A percentile compares a stretch with the other conserved stretches of the same genome.
These are phyloP conservation scores for Paracentrotus lividus DNA, from an alignment of 53 echinoderm and acorn worm species.

Conservation along the genomic window DNA sequence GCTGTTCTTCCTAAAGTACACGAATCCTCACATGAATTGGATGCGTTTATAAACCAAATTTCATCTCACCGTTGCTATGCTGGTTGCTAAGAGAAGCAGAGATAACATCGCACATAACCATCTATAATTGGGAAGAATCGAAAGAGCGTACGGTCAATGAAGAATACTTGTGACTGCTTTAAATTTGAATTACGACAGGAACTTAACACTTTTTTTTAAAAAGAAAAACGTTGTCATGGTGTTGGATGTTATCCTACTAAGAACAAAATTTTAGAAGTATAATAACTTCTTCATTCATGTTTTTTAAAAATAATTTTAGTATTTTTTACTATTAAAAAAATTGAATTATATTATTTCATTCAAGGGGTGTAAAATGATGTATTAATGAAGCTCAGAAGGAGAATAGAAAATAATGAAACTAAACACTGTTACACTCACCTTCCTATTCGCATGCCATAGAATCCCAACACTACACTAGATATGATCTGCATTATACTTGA, in stretches of 20 bases:
- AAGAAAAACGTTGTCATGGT: background rate
- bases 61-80: constrained; percentile 78
- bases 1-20: background rate
- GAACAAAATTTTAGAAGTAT: too few relatives aligned
- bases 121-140: constrained; percentile 21
- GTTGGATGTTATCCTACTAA: too few relatives aligned
- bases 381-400: background rate
- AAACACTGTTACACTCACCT: constrained; percentile 54
- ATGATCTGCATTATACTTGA: constrained; percentile 80
- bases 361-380: background rate
- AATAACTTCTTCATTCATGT: too few relatives aligned
- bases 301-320: too few relatives aligned
- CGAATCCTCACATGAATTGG: background rate
- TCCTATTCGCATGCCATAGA: constrained; percentile 77
- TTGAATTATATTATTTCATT: background rate
- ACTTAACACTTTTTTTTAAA: too few relatives aligned
- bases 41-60: background rate
- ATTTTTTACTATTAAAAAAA: too few relatives aligned
- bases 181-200: background rate
- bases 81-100: constrained; percentile 72
- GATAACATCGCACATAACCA: constrained; percentile 78
- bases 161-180: background rate
- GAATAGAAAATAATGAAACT: too few relatives aligned
- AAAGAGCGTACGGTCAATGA: background rate
- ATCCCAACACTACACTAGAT: constrained; percentile 76